A percentile compares a stretch with the other conserved stretches of the same genome.
Evolutionary conservation across 2,888 invertebrate genomes (phyloP).

Genomic region (Oxycera nigricornis): DNA sequence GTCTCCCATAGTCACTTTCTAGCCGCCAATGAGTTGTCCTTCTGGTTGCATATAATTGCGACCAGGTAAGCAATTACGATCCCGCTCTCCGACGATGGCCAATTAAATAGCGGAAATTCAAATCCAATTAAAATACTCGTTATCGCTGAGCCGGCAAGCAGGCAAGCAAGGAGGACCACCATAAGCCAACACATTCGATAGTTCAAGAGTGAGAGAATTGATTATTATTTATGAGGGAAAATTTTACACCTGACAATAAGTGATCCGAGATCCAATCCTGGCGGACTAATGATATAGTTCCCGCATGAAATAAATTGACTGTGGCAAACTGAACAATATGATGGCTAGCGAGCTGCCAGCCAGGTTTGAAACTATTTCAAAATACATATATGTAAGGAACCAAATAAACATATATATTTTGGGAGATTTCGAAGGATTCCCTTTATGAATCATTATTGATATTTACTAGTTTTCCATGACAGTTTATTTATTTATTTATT

Average conservation of each 20-base stretch:
- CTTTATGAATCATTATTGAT: too few species aligned
- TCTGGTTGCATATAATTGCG: slow-evolving; percentile 12
- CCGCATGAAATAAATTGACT: slow-evolving; percentile 23
- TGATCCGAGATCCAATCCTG: slow-evolving; percentile 28
- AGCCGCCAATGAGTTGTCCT: slow-evolving; percentile 7
- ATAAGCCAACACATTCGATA: not conserved
- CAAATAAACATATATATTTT: too few species aligned
- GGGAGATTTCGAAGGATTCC: too few species aligned
- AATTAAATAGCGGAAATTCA: slow-evolving; percentile 36
- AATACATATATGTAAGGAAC: too few species aligned
- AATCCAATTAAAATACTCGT: slow-evolving; percentile 32
- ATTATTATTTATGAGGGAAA: slow-evolving; percentile 39
- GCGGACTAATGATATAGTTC: slow-evolving; percentile 31
- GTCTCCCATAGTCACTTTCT: not conserved
- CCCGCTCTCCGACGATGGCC: slow-evolving; percentile 11
- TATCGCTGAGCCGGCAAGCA: not conserved
- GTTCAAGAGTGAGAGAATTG: slow-evolving; percentile 4
- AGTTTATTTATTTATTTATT: too few species aligned
- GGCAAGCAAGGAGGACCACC: not conserved
- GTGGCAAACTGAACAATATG: too few species aligned
- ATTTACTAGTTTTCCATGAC: too few species aligned
- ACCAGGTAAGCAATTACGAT: slow-evolving; percentile 22
- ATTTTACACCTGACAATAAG: slow-evolving; percentile 37
- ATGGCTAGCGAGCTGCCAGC: too few species aligned
- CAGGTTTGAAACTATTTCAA: too few species aligned